Evolutionary conservation across 2,113 vertebrate genomes (phyloP).

Genomic region (Mormyrus lacerda): DNA sequence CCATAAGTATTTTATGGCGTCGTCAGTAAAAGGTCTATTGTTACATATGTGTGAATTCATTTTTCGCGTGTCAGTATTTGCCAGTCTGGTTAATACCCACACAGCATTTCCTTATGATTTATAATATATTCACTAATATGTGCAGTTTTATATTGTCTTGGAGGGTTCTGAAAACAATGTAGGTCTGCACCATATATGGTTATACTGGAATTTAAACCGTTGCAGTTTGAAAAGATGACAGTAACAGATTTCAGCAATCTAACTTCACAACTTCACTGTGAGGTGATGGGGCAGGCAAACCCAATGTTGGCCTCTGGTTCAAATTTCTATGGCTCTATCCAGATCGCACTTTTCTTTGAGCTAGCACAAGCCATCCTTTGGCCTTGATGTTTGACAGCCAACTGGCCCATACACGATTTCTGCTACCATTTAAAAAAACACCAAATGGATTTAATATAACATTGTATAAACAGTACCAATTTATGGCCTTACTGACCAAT

Average conservation of each 20-base stretch:
- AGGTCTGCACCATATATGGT: not conserved
- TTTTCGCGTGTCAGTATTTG: not conserved
- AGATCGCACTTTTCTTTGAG: not conserved
- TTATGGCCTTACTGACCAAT: not conserved
- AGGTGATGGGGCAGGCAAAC: not conserved
- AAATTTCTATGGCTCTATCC: not conserved
- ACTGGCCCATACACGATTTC: not conserved
- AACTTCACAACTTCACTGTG: not conserved
- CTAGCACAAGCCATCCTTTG: not conserved
- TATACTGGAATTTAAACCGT: not conserved
- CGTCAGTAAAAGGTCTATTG: not conserved
- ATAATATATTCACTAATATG: not conserved
- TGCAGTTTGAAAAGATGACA: not conserved
- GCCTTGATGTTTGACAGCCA: not conserved
- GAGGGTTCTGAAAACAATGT: not conserved
- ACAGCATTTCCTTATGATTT: not conserved
- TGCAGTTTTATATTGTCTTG: not conserved
- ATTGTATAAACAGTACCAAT: not conserved
- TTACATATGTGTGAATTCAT: not conserved
- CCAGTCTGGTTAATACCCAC: not conserved
- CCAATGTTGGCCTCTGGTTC: not conserved
- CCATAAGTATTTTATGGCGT: not conserved
- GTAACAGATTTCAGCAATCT: not conserved
- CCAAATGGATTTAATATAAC: not conserved
- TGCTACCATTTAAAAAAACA: not conserved